Evolutionary conservation across 2,888 invertebrate genomes (phyloP).

Genomic region (Troides aeacus): DNA sequence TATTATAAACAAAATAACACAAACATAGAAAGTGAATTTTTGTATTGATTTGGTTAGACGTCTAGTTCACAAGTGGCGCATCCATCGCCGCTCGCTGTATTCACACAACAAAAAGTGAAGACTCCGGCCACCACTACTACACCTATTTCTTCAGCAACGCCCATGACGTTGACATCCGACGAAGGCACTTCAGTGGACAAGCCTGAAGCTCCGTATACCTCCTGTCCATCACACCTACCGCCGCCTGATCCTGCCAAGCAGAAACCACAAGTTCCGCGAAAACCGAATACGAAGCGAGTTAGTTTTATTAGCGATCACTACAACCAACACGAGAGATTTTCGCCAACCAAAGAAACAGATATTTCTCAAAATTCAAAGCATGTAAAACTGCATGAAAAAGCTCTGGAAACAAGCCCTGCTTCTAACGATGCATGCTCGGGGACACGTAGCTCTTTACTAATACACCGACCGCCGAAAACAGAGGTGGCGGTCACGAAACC

Average conservation of each 20-base stretch:
- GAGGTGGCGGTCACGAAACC: constrained; percentile 57
- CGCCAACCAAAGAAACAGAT: constrained; percentile 50
- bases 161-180: constrained; percentile 30
- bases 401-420: constrained; percentile 45
- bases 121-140: constrained; percentile 42
- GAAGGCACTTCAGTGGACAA: constrained; percentile 50
- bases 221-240: constrained; percentile 37
- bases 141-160: constrained; percentile 33
- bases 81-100: constrained; percentile 64
- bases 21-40: constrained; percentile 53
- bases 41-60: constrained; percentile 76
- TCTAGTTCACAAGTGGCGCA: constrained; percentile 65
- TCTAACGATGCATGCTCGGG: constrained; percentile 77
- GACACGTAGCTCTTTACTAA: constrained; percentile 64
- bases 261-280: constrained; percentile 74
- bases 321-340: constrained; percentile 49
- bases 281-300: constrained; percentile 75
- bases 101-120: constrained; percentile 61
- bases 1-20: constrained; percentile 44
- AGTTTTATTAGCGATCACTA: constrained; percentile 68
- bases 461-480: constrained; percentile 54
- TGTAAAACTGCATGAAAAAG: constrained; percentile 56
- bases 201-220: constrained; percentile 39
- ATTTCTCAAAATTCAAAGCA: constrained; percentile 50
- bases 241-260: constrained; percentile 56